Evolutionary conservation across 2,797 vertebrate species (phyloP).

Genomic region (Myotis planiceps): DNA sequence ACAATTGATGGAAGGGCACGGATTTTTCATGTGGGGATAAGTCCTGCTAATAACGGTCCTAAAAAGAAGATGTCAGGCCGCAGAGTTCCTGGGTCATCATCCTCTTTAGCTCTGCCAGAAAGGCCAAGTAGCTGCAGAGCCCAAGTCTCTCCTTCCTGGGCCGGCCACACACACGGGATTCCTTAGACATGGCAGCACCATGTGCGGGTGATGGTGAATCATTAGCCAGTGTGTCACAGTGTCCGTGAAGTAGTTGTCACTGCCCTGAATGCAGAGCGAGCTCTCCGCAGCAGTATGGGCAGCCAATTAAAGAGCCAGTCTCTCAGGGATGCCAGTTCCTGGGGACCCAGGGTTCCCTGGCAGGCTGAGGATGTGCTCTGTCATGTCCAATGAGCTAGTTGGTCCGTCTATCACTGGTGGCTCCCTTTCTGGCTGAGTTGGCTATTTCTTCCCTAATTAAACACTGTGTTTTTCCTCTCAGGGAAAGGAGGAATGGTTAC

Average conservation of each 20-base stretch:
- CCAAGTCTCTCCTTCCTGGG: neutral
- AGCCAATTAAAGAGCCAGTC: constrained; percentile 64
- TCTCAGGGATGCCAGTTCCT: neutral
- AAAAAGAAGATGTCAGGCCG: neutral
- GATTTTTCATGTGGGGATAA: neutral
- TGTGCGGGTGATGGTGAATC: neutral
- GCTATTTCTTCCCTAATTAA: constrained; percentile 65
- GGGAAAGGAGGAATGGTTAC: constrained; percentile 93
- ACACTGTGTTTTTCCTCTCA: constrained; percentile 72
- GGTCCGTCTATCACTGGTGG: neutral
- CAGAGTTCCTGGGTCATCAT: neutral
- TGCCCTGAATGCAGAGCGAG: neutral
- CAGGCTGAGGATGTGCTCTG: neutral
- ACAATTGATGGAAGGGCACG: neutral
- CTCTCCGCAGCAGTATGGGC: neutral
- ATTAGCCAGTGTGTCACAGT: neutral
- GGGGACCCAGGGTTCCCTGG: neutral
- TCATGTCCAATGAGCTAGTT: constrained; percentile 34
- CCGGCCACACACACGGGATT: neutral
- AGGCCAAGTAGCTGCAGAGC: neutral
- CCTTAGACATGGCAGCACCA: neutral
- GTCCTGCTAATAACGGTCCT: neutral
- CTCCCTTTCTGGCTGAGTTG: constrained; percentile 58
- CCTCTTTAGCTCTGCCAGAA: constrained; percentile 18
- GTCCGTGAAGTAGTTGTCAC: neutral